A percentile compares a stretch with the other conserved stretches of the same genome.
These are phyloP conservation scores for Polyergus mexicanus DNA, from an alignment of 1,140 invertebrate genomes.

Conservation along the genomic window DNA sequence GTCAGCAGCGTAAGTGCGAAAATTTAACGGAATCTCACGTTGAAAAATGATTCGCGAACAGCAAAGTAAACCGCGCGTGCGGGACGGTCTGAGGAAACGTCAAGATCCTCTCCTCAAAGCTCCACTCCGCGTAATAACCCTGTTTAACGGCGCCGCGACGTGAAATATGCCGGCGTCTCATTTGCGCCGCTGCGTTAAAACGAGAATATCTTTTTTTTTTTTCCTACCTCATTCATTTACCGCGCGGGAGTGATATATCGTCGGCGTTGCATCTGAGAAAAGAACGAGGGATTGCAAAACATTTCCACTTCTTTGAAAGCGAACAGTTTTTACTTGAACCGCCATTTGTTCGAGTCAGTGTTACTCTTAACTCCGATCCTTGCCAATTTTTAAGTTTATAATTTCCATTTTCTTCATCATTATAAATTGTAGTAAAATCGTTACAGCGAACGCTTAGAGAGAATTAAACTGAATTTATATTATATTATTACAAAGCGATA, in stretches of 20 bases:
- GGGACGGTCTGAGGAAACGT: neutral
- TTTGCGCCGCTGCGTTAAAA: slow-evolving; percentile 52
- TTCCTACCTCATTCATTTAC: slow-evolving; percentile 43
- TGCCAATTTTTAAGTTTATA: slow-evolving; percentile 1
- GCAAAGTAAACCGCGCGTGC: slow-evolving; percentile 38
- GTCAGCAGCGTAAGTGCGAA: slow-evolving; percentile 34
- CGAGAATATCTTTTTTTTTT: slow-evolving; percentile 37
- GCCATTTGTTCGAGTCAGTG: slow-evolving; percentile 34
- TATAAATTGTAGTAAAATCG: neutral
- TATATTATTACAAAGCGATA: neutral
- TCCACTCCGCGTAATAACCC: slow-evolving; percentile 54
- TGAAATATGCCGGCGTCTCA: slow-evolving; percentile 57
- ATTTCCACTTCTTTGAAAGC: slow-evolving; percentile 30
- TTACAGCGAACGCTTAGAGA: neutral
- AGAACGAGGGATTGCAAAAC: slow-evolving; percentile 43
- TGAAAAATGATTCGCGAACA: slow-evolving; percentile 60
- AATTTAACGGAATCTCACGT: slow-evolving; percentile 38
- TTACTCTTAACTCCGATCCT: slow-evolving; percentile 10
- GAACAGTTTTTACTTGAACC: slow-evolving; percentile 33
- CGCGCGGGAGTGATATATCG: slow-evolving; percentile 37
- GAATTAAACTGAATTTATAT: neutral
- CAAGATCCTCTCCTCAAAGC: slow-evolving; percentile 40
- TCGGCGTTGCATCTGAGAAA: slow-evolving; percentile 16
- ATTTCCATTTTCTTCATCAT: no score
- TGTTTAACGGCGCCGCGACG: slow-evolving; percentile 55